Evolutionary conservation across 2,888 invertebrate genomes (phyloP), one percentile per base, ranked within the genome.

Genomic region (Busseola fusca): DNA sequence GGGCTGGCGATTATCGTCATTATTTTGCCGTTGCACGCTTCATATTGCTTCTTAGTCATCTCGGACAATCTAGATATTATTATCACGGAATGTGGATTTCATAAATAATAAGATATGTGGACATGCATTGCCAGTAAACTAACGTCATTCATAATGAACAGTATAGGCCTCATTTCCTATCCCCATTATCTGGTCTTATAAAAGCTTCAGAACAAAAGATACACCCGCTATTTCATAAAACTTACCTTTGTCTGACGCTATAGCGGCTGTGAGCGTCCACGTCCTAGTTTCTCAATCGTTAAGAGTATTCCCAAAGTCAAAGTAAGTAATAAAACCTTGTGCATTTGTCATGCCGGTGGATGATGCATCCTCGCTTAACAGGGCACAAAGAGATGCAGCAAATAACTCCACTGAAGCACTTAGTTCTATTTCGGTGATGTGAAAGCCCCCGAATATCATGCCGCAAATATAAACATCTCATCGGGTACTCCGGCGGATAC

Each of bases 391-490:
- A 81, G 79, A 57, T 76, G 66, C 76, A 89, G 89, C 87, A 88
- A 87, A 90, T 89, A 87, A 89, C 90, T 89, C 86, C 87, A 86
- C 91, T 92, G 92, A 93, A 93, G 91, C 90, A 90, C 90, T 92
- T 91, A 87, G 85, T 90, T 92, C 92, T 93, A 94, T 94, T 93
- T 93, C 84, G 81, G 91, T 90, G 79, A 84, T 78, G 80, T 84
- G 86, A 87, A 87, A 88, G 88, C 85, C 86, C 77, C 82, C 70
- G 82, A 76, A 82, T 84, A 84, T 78, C 85, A 74, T 64, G 72
- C 66, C 78, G 81, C 67, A 80, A 82, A 79, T 82, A 88, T 90
- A 91, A 91, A 91, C 89, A 89, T 87, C 84, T 90, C 90, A 90
- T 87, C 89, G 84, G 52, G 67, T 64, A 78, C 73, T 80, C 65